phyloP scores from a whole-genome alignment of 2,113 vertebrate species.

The Tragelaphus scriptus region DNA sequence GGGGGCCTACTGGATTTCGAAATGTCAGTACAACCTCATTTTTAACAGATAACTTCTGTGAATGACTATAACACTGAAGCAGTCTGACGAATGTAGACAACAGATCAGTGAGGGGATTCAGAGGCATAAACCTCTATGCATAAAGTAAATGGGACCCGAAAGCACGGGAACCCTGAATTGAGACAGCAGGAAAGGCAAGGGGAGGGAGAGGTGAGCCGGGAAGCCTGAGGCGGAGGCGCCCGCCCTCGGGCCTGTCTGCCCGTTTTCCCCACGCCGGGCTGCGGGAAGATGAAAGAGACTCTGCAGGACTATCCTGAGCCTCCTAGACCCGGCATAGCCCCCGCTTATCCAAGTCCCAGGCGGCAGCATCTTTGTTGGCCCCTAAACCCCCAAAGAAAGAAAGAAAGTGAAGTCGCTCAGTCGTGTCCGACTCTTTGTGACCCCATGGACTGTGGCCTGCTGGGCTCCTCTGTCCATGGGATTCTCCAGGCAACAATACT shows the following conservation, averaged over 20 bases:
- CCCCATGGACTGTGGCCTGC: background rate
- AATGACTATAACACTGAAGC: background rate
- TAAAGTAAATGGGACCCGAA: background rate
- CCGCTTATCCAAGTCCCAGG: constrained; percentile 55
- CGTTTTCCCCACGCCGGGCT: constrained; percentile 43
- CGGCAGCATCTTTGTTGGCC: constrained; percentile 57
- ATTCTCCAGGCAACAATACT: background rate
- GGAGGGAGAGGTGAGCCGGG: constrained; percentile 57
- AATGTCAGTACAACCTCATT: background rate
- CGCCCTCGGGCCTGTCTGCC: constrained; percentile 45
- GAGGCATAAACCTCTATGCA: background rate
- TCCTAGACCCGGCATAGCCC: constrained; percentile 41
- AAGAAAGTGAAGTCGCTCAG: background rate
- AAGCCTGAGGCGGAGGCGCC: constrained; percentile 56
- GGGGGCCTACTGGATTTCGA: background rate
- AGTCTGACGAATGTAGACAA: background rate
- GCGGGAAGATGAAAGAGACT: constrained; percentile 72
- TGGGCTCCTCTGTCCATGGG: background rate
- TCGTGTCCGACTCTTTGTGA: background rate
- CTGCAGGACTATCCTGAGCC: constrained; percentile 60
- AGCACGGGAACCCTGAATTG: background rate
- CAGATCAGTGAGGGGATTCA: background rate
- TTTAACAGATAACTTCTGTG: background rate
- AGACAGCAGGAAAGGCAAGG: constrained; percentile 60
- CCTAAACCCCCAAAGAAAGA: background rate